Evolutionary conservation across 35 echinoderm and acorn worm genomes (phyloP), one percentile per base, ranked within the genome.

Genomic region (Ophioderma brevispina): DNA sequence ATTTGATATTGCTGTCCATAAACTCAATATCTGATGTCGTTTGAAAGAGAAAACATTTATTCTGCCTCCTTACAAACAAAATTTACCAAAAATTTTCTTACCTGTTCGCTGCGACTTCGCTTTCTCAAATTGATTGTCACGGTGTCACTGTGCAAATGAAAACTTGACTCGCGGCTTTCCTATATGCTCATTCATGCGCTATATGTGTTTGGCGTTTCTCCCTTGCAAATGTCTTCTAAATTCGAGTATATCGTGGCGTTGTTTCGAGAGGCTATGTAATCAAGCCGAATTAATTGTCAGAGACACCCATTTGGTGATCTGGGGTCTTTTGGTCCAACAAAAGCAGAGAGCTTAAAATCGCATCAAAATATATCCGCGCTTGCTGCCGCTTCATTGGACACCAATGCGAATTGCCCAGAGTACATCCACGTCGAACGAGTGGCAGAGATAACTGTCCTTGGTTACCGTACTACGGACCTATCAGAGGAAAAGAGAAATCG

Each of bases 301-400:
- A 70, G 59, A 70, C 59, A 70, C 59, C 59, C 59, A 70, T 70
- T 70, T 70, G 59, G 59, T 70, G 59, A 70, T 70, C 59, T 70
- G n/a, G n/a, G n/a, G 59, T 70, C 28, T 18, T 52, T 25, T 25
- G 59, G 28, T 70, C 59, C 59, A 70, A 70, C 59, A 70, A 70
- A 70, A 70, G 59, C 59, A 25, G n/a, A 70, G 59, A 70, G 59
- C 59, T 70, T 70, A 70, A 70, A 70, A 70, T 70, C 59, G 59
- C 59, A 70, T 70, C 59, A 70, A 25, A 70, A 70, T 15, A 70
- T 70, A 70, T 6, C 59, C 59, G 28, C 23, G 59, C 59, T 70
- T 70, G 59, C 59, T 25, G 28, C 59, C 59, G 59, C 59, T 70
- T 70, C 59, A 70, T 70, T 70, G 59, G 59, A 15, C 59, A 70